phyloP scores from a whole-genome alignment of 2,797 vertebrate genomes.

The Aphelocoma californica region DNA sequence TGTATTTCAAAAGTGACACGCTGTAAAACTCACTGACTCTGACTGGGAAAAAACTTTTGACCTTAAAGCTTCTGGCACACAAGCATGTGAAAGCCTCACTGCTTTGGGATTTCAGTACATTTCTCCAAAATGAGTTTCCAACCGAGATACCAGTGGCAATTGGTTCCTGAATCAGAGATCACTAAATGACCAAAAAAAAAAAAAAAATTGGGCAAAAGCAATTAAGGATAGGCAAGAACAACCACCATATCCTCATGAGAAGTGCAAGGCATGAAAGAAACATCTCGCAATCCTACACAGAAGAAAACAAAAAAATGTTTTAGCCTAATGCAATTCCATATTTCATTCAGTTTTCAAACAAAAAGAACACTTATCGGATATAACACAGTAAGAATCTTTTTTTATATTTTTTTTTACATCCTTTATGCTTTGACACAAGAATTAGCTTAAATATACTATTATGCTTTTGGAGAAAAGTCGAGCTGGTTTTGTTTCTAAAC shows the following conservation, averaged over 20 bases:
- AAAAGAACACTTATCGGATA: neutral
- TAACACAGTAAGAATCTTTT: neutral
- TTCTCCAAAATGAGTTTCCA: neutral
- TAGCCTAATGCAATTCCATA: neutral
- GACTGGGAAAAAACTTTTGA: neutral
- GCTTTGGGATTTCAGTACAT: neutral
- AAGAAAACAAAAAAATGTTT: neutral
- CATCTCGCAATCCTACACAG: neutral
- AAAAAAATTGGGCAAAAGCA: neutral
- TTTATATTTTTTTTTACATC: neutral
- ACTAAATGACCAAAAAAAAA: neutral
- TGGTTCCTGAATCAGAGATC: neutral
- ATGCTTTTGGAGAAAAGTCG: fast-evolving
- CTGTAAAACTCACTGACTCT: neutral
- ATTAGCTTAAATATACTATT: neutral
- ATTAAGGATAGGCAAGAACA: neutral
- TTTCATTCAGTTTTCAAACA: neutral
- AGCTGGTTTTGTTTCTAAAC: neutral
- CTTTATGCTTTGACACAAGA: neutral
- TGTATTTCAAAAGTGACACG: neutral
- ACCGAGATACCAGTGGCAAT: fast-evolving
- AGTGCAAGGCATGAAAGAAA: neutral
- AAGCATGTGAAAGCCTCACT: neutral
- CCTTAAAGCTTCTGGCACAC: neutral
- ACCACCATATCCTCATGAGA: neutral